phyloP scores from a whole-genome alignment of 2,888 invertebrate genomes.

The Andrena minutula region DNA sequence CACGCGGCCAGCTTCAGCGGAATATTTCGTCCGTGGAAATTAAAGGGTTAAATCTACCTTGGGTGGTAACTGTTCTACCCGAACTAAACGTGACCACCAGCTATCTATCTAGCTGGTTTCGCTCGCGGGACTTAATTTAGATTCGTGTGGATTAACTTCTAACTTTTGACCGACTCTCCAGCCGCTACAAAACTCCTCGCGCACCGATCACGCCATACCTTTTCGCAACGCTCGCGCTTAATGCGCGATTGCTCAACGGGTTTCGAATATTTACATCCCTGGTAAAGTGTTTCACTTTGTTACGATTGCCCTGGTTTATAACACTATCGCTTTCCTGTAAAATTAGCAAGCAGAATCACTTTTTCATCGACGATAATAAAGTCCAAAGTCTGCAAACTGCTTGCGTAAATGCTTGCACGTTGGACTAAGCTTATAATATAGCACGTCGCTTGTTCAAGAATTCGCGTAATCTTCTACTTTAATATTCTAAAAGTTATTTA shows the following conservation, averaged over 20 bases:
- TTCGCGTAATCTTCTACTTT: too few relatives aligned
- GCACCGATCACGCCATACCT: slow-evolving; percentile 38
- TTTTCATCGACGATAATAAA: too few relatives aligned
- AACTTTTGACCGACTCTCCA: slow-evolving; percentile 54
- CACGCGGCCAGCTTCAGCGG: slow-evolving; percentile 18
- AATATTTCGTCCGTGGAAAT: slow-evolving; percentile 47
- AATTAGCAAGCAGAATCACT: background rate
- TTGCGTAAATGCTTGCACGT: too few relatives aligned
- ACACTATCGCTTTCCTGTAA: background rate
- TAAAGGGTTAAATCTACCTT: slow-evolving; percentile 49
- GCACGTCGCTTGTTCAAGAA: too few relatives aligned
- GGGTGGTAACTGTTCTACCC: slow-evolving; percentile 41
- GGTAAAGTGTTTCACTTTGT: background rate
- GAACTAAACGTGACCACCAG: slow-evolving; percentile 54
- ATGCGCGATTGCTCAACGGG: slow-evolving; percentile 1
- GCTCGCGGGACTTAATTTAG: slow-evolving; percentile 60
- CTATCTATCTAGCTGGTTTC: slow-evolving; percentile 55
- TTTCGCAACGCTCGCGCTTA: background rate
- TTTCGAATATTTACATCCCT: background rate
- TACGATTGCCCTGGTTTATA: background rate
- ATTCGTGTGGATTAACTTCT: slow-evolving; percentile 62
- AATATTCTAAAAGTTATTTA: too few relatives aligned
- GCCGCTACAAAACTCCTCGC: slow-evolving; percentile 28
- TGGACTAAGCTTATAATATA: too few relatives aligned
- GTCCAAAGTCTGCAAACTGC: too few relatives aligned